Base-by-base conservation (phyloP, 2,797 vertebrate genomes). In the Zenarchopterus dispar region DNA sequence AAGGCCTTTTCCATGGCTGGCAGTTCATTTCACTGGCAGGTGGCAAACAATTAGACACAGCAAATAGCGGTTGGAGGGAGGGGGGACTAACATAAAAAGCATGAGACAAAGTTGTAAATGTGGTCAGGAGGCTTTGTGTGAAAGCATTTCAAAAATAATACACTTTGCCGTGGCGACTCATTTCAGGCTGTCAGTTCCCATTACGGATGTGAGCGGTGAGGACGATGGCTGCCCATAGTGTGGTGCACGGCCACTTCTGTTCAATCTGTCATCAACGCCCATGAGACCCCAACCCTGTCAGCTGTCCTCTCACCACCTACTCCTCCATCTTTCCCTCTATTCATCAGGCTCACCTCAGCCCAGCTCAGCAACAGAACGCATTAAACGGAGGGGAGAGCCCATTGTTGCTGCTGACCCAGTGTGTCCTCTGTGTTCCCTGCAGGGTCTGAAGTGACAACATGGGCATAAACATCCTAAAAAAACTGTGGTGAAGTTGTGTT, bases 141-240 rank as follows among this genome's bases (percentile, higher is more conserved):
- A 98, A 98, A 98, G 96, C 96, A 96, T 96, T 97, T 99, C 96
- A 99, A 99, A 99, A 99, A 99, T 97, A 98, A 98, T 98, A 97
- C 96, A 95, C 95, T 95, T 93, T 92, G 94, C 95, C 87, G 88
- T 90, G 92, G 95, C 93, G 94, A 96, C 95, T 97, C 96, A 97
- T 98, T 98, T 92, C 95, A 95, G 91, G 93, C 96, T 97, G 97
- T 96, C 97, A 97, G 91, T 89, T 96, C 93, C 93, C 91, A 99
- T 99, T 99, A 99, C 52, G 73, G 91, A 80, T 92, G 93, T 95
- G 96, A 97, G 95, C 44, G 62, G 84, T 97, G 97, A 99, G 93
- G 95, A 91, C 76, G 95, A 96, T 95, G 93, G 93, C 91, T 80
- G 94, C 93, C 92, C 88, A 88, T 76, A 56, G 78, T 84, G 93